Evolutionary conservation across 2,797 vertebrate species (phyloP), one percentile per base, ranked within the genome.

Genomic region (Leptodactylus fallax): DNA sequence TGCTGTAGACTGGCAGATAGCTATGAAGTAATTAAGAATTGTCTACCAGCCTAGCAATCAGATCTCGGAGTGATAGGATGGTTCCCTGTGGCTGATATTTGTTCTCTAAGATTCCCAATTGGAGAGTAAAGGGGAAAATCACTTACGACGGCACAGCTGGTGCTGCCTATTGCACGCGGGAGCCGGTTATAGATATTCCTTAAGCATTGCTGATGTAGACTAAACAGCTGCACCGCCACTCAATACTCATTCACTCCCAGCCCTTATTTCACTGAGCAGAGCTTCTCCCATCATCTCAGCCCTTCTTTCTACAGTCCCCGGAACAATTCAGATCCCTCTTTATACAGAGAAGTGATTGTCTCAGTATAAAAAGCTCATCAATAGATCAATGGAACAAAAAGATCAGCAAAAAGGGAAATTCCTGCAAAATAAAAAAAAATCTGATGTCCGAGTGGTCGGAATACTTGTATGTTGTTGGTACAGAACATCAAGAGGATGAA

Each of bases 101-200:
- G 67, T 82, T 85, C 78, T n/a, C 55, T 58, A 71, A 53, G 83
- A 81, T 85, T 88, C 87, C 87, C 87, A 85, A 72, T 65, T 88
- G 87, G 79, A 81, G 72, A 81, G 83, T 88, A 81, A 88, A 88
- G 77, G 78, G 83, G 65, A 85, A 76, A 88, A 77, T 85, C 87
- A 81, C 79, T 88, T 85, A 81, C 19, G 61, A 74, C 17, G 58
- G 67, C 83, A 45, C 87, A 88, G 87, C 83, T 88, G 87, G 78
- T 61, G 69, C 8, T 81, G 87, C 69, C 83, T 55, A 76, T 74
- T 76, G 78, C 55, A 67, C 7, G 67, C 87, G 72, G 78, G 83
- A 81, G 58, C 56, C 23, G 78, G 78, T 85, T 67, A 65, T 81
- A 78, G 79, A 53, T 77, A 67, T 79, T 85, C 83, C 78, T 85